A percentile compares a stretch with the other conserved stretches of the same genome.
Conservation (phyloP, 2,888 invertebrate species). For the Bugulina stolonifera region DNA sequence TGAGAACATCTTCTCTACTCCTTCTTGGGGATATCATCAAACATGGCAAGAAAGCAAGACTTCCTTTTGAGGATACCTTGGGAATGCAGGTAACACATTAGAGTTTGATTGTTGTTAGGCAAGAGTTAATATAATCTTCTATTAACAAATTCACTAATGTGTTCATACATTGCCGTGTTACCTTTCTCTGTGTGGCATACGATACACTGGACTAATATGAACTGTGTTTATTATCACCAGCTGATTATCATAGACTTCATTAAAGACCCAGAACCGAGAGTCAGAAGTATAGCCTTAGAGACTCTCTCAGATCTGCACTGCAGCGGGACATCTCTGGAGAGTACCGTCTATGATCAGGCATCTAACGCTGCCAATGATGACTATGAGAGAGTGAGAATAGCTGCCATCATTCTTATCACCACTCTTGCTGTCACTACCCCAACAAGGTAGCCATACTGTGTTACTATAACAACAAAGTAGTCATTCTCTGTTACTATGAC, state of each 20-base stretch:
- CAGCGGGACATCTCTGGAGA: slow-evolving; percentile 72
- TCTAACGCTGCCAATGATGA: slow-evolving; percentile 79
- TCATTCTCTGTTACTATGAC: not conserved
- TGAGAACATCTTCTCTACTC: not conserved
- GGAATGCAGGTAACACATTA: slow-evolving; percentile 9
- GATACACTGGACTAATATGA: no score
- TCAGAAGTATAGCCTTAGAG: slow-evolving; percentile 23
- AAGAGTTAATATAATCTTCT: no score
- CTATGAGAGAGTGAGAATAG: slow-evolving; percentile 83
- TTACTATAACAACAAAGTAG: no score
- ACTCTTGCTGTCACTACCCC: slow-evolving; percentile 7
- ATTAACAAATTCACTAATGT: no score
- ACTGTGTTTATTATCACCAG: slow-evolving; percentile 9
- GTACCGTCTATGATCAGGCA: slow-evolving; percentile 63
- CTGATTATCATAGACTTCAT: slow-evolving; percentile 13
- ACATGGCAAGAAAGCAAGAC: not conserved
- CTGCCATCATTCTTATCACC: slow-evolving; percentile 71
- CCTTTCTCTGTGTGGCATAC: no score
- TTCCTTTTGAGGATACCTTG: slow-evolving; percentile 14
- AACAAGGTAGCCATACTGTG: slow-evolving; percentile 56
- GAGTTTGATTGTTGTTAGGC: no score
- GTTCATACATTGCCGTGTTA: no score
- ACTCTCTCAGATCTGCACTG: slow-evolving; percentile 63
- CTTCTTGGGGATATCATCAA: slow-evolving; percentile 15
- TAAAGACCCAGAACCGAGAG: slow-evolving; percentile 17